A percentile compares a stretch with the other conserved stretches of the same genome.
These are phyloP conservation scores for Kradibia gibbosae DNA, from an alignment of 1,140 invertebrate genomes.

Conservation along the genomic window DNA sequence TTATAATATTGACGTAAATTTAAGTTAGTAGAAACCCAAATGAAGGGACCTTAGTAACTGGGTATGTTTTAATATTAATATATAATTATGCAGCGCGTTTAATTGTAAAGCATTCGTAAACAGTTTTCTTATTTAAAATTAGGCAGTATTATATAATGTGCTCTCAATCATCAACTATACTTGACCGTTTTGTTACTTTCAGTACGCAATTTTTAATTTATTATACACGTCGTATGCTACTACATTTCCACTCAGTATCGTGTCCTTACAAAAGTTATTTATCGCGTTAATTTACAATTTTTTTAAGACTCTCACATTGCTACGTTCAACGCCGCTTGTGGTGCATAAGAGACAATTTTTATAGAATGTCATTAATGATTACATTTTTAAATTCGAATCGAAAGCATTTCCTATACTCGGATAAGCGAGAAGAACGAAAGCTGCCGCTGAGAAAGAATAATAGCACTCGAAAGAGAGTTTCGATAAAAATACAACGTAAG, in stretches of 20 bases:
- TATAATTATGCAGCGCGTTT: neutral
- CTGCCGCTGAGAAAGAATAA: neutral
- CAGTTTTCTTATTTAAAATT: conserved; percentile 27
- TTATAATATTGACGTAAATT: conserved; percentile 19
- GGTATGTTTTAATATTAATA: neutral
- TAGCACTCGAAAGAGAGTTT: neutral
- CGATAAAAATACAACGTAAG: neutral
- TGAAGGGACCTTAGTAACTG: conserved; percentile 15
- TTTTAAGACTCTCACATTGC: conserved; percentile 28
- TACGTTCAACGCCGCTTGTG: conserved; percentile 5
- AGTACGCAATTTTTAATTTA: conserved; percentile 27
- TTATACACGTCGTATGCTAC: conserved; percentile 13
- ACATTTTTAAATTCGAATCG: conserved; percentile 1
- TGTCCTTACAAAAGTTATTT: conserved; percentile 38
- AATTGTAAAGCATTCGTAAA: conserved; percentile 1
- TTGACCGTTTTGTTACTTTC: conserved; percentile 14
- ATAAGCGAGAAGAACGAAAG: conserved; percentile 9
- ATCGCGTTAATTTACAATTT: conserved; percentile 40
- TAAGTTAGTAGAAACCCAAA: neutral
- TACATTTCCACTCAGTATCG: conserved; percentile 9
- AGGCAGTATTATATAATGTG: conserved; percentile 41
- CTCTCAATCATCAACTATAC: conserved; percentile 22
- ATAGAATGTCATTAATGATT: conserved; percentile 1
- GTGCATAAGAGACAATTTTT: neutral
- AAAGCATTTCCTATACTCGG: neutral